Percentiles rank a stretch among this genome's conserved stretches.
Conservation (phyloP, 2,113 vertebrate genomes). For the Psittacara wagleri region DNA sequence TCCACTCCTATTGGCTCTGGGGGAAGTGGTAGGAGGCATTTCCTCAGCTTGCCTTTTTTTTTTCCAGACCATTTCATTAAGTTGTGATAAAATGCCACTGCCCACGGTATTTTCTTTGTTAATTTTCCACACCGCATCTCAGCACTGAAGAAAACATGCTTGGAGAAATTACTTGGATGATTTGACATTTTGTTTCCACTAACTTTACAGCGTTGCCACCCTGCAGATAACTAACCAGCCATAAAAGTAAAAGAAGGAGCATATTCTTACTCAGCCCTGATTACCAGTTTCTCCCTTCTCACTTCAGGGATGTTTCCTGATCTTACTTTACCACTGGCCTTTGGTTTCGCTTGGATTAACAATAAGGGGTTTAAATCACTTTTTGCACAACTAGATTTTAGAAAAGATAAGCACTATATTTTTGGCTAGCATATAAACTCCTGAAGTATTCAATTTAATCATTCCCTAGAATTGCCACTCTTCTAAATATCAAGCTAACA, state of each 20-base stretch:
- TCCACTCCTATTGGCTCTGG: background rate
- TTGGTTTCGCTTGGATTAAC: conserved; percentile 46
- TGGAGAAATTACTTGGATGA: background rate
- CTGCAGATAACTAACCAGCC: conserved; percentile 46
- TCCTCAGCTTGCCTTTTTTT: background rate
- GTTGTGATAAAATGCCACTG: background rate
- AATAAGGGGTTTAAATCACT: conserved; percentile 1
- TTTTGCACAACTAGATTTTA: conserved; percentile 31
- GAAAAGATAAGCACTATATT: conserved; percentile 6
- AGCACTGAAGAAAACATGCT: background rate
- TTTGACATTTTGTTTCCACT: conserved; percentile 26
- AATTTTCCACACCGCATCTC: background rate
- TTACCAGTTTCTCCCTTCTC: conserved; percentile 13
- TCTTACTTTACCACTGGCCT: conserved; percentile 28
- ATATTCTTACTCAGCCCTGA: background rate
- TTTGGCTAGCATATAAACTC: background rate
- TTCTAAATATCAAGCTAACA: background rate
- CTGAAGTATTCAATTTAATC: background rate
- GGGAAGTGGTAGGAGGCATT: conserved; percentile 3
- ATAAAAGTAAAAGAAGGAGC: background rate
- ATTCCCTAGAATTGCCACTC: background rate
- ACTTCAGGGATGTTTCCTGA: conserved; percentile 54
- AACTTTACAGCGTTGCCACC: background rate
- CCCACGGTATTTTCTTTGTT: conserved; percentile 9
- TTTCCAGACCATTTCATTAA: background rate